These are phyloP conservation scores for Eurytoma adleriae DNA, from an alignment of 2,888 invertebrate species.

Conservation along the genomic window DNA sequence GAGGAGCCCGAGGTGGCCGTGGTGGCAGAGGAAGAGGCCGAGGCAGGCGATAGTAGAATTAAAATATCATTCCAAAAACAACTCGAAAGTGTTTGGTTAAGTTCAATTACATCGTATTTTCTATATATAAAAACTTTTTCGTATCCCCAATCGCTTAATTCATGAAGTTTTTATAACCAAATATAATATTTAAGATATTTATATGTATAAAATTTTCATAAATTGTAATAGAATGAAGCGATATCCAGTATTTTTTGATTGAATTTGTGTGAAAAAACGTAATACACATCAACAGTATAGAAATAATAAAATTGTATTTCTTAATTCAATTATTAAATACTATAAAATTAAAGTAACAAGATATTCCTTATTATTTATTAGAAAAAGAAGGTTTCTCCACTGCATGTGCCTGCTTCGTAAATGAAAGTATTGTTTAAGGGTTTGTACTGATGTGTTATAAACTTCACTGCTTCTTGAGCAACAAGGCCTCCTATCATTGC, in stretches of 20 bases:
- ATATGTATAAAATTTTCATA: constrained; percentile 48
- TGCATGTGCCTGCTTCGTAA: constrained; percentile 95
- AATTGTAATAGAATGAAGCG: constrained; percentile 29
- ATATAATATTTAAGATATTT: constrained; percentile 55
- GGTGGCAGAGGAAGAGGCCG: constrained; percentile 84
- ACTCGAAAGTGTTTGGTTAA: constrained; percentile 36
- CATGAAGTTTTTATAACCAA: constrained; percentile 52
- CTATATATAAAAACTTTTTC: constrained; percentile 27
- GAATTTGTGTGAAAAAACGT: constrained; percentile 38
- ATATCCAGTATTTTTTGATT: constrained; percentile 39
- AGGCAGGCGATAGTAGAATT: constrained; percentile 76
- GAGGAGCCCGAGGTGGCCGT: constrained; percentile 85
- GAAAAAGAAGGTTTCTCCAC: constrained; percentile 88
- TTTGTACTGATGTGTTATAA: constrained; percentile 96
- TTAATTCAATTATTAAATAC: constrained; percentile 56
- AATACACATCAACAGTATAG: constrained; percentile 45
- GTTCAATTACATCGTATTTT: constrained; percentile 38
- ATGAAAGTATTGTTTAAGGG: constrained; percentile 97
- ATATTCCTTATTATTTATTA: constrained; percentile 74
- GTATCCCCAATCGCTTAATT: constrained; percentile 17
- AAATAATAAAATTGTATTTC: constrained; percentile 57
- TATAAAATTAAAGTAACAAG: constrained; percentile 55
- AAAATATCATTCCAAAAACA: constrained; percentile 50
- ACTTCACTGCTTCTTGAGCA: constrained; percentile 94
- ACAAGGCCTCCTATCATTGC: constrained; percentile 95